These are phyloP conservation scores for Stichodactyla mertensii DNA, from an alignment of 64 coral and sea anemone species.

Conservation along the genomic window DNA sequence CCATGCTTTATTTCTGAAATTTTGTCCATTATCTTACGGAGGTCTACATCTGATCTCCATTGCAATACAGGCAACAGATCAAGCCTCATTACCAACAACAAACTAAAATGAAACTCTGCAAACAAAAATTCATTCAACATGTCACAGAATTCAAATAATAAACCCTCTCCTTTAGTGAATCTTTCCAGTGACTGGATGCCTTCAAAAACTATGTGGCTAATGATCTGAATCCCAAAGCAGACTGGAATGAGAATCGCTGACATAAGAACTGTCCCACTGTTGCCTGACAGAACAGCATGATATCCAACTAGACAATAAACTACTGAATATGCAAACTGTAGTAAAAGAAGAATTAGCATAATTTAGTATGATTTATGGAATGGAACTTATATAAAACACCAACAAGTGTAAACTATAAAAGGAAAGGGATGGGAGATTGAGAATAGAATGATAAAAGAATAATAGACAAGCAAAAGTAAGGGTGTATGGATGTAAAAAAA, in stretches of 20 bases:
- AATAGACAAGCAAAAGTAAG: no score
- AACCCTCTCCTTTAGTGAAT: conserved; percentile 51
- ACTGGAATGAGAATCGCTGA: conserved; percentile 37
- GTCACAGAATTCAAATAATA: conserved; percentile 66
- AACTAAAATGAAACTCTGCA: conserved; percentile 63
- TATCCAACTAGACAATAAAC: conserved; percentile 64
- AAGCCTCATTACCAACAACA: conserved; percentile 64
- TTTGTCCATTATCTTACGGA: conserved; percentile 63
- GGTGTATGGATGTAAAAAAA: no score
- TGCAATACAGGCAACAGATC: conserved; percentile 71
- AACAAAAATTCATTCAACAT: conserved; percentile 72
- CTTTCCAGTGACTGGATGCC: conserved; percentile 34
- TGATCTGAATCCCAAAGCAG: conserved; percentile 49
- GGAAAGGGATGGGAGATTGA: no score
- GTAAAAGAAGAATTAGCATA: background rate
- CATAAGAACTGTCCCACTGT: conserved; percentile 37
- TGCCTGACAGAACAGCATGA: conserved; percentile 48
- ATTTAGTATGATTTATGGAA: no score
- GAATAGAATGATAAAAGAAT: no score
- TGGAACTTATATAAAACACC: no score
- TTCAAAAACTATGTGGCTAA: conserved; percentile 46
- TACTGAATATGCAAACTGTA: conserved; percentile 74
- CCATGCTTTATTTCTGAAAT: conserved; percentile 73
- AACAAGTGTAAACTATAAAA: no score
- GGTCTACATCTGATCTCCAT: conserved; percentile 86